These are phyloP conservation scores for Taenaris catops DNA, from an alignment of 2,888 invertebrate species.

Conservation along the genomic window DNA sequence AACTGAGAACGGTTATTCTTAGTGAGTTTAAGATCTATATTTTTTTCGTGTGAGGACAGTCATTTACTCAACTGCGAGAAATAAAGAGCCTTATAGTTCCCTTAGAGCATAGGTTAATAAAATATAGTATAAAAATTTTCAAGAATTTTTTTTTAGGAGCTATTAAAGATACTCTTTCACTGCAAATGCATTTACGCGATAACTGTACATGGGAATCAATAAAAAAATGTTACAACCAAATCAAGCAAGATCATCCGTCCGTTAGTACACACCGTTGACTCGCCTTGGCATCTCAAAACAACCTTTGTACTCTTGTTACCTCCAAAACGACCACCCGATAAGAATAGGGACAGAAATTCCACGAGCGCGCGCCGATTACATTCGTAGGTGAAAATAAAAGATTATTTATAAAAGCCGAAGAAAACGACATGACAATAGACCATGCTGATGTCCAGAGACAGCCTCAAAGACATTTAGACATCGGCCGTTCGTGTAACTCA, in stretches of 20 bases:
- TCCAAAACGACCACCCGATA: constrained; percentile 71
- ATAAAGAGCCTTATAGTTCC: too few relatives aligned
- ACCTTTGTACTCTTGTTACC: constrained; percentile 71
- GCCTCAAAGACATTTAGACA: constrained; percentile 32
- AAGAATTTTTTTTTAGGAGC: too few relatives aligned
- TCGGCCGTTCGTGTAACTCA: constrained; percentile 28
- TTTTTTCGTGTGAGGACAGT: too few relatives aligned
- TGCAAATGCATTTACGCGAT: too few relatives aligned
- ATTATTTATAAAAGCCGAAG: constrained; percentile 74
- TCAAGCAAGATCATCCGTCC: constrained; percentile 48
- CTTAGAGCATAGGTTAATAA: too few relatives aligned
- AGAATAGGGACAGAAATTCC: constrained; percentile 70
- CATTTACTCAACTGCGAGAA: too few relatives aligned
- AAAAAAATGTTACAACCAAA: constrained; percentile 18
- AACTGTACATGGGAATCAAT: constrained; percentile 1
- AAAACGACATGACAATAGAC: constrained; percentile 76
- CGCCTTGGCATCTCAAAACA: constrained; percentile 69
- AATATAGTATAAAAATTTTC: too few relatives aligned
- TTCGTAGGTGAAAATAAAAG: constrained; percentile 76
- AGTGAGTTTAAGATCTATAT: too few relatives aligned
- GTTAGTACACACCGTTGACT: constrained; percentile 54
- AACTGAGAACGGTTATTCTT: too few relatives aligned
- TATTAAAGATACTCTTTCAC: too few relatives aligned
- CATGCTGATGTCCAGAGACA: constrained; percentile 55
- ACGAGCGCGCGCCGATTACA: constrained; percentile 72